A percentile compares a stretch with the other conserved stretches of the same genome.
Conservation (phyloP, 2,113 vertebrate species). For the Scomber colias region DNA sequence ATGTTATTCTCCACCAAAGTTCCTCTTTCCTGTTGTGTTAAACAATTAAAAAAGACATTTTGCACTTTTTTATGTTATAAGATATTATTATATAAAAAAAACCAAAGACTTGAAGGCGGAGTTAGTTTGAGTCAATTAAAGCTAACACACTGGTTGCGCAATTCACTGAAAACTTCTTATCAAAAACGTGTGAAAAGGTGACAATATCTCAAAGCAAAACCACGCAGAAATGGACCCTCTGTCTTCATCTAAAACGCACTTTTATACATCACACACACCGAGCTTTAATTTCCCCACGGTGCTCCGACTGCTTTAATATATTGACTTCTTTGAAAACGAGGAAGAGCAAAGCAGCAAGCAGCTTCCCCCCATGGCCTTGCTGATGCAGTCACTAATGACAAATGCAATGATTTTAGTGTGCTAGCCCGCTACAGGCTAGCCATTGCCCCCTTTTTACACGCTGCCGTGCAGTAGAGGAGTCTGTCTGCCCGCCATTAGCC, state of each 20-base stretch:
- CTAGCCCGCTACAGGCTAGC: slow-evolving; percentile 78
- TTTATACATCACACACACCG: not conserved
- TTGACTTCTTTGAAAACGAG: slow-evolving; percentile 21
- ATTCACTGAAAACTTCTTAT: slow-evolving; percentile 68
- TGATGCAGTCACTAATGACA: slow-evolving; percentile 76
- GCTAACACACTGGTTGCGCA: slow-evolving; percentile 68
- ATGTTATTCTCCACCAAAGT: not conserved
- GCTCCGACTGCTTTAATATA: not conserved
- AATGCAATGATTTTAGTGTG: slow-evolving; percentile 75
- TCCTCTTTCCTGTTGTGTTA: slow-evolving; percentile 10
- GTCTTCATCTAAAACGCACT: slow-evolving; percentile 13
- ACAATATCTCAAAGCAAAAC: slow-evolving; percentile 44
- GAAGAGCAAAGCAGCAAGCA: slow-evolving; percentile 41
- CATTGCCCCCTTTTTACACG: slow-evolving; percentile 85
- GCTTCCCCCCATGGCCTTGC: slow-evolving; percentile 56
- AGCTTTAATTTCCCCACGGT: too few relatives aligned
- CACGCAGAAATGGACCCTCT: slow-evolving; percentile 1
- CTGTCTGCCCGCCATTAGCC: slow-evolving; percentile 81
- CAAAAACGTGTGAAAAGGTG: slow-evolving; percentile 58
- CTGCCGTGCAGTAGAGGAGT: slow-evolving; percentile 75
- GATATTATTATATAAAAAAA: slow-evolving; percentile 47
- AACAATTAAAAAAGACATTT: slow-evolving; percentile 9
- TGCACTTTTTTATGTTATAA: slow-evolving; percentile 26
- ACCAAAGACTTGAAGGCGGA: slow-evolving; percentile 51
- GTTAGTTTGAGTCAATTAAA: slow-evolving; percentile 48